A percentile compares a stretch with the other conserved stretches of the same genome.
phyloP scores from a whole-genome alignment of 2,888 invertebrate species.

The Lordiphosa andalusiaca region DNA sequence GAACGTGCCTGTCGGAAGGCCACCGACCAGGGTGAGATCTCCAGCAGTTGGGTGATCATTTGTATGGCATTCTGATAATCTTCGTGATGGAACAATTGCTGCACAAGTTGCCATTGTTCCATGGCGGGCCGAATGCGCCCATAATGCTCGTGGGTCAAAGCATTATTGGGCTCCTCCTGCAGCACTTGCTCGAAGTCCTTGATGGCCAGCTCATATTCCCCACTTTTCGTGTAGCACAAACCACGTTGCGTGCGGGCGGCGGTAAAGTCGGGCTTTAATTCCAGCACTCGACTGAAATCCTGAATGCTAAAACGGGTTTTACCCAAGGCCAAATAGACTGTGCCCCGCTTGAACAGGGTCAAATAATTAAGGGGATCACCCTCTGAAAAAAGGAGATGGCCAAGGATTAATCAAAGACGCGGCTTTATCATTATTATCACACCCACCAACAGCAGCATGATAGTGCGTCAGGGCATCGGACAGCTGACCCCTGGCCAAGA shows the following conservation, averaged over 20 bases:
- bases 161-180: conserved; percentile 87
- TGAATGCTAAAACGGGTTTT: conserved; percentile 96
- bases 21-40: conserved; percentile 94
- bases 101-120: conserved; percentile 84
- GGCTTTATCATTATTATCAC: neutral
- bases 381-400: conserved; percentile 82
- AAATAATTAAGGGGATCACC: conserved; percentile 97
- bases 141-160: conserved; percentile 87
- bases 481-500: conserved; percentile 94
- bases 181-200: conserved; percentile 91
- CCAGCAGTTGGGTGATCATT: conserved; percentile 85
- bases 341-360: conserved; percentile 96
- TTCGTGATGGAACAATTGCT: conserved; percentile 83
- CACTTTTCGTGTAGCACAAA: conserved; percentile 93
- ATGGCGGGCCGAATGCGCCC: conserved; percentile 84
- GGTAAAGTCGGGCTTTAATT: conserved; percentile 96
- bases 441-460: conserved; percentile 97
- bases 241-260: conserved; percentile 93
- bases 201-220: conserved; percentile 90
- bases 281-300: conserved; percentile 95
- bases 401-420: neutral
- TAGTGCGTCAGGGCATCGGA: conserved; percentile 98
- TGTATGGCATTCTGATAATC: conserved; percentile 84
- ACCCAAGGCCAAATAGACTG: conserved; percentile 96
- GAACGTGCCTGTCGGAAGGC: conserved; percentile 91